Percentiles rank a stretch among this genome's conserved stretches.
Evolutionary conservation across 2,888 invertebrate species (phyloP).

Genomic region (Mesochorus sp.): DNA sequence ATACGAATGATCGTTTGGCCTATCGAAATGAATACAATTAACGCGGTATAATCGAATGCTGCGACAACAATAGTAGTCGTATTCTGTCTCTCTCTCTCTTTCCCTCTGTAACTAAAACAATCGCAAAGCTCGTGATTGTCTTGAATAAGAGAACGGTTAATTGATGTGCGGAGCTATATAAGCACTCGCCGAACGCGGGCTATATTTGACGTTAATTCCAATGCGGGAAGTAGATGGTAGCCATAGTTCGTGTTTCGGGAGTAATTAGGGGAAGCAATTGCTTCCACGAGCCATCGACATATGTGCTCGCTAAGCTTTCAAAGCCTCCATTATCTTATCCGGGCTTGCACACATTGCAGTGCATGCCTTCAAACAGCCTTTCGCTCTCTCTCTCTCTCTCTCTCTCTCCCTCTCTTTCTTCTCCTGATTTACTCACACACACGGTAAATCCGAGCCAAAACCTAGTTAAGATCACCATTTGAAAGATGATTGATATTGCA

Average conservation of each 20-base stretch:
- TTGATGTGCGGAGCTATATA: conserved; percentile 46
- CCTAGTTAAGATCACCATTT: conserved; percentile 20
- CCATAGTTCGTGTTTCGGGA: conserved; percentile 45
- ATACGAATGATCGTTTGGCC: not conserved
- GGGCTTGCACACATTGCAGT: conserved; percentile 22
- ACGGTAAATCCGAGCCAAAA: conserved; percentile 23
- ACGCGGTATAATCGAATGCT: conserved; percentile 13
- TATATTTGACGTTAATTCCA: conserved; percentile 60
- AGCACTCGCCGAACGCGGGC: conserved; percentile 8
- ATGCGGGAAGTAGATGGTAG: conserved; percentile 22
- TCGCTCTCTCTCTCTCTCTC: not conserved
- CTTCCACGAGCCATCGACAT: conserved; percentile 55
- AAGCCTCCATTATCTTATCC: conserved; percentile 42
- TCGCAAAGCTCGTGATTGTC: conserved; percentile 51
- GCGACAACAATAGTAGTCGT: not conserved
- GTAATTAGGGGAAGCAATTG: conserved; percentile 62
- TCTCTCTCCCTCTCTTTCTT: not conserved
- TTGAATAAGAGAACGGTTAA: conserved; percentile 60
- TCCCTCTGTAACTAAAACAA: conserved; percentile 27
- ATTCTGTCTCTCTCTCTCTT: conserved; percentile 11
- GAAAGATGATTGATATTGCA: conserved; percentile 36
- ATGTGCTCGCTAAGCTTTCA: conserved; percentile 41
- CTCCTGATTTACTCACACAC: not conserved
- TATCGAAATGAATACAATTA: conserved; percentile 42
- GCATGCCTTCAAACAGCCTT: conserved; percentile 35